Percentiles rank a stretch among this genome's conserved stretches.
Conservation (phyloP, 2,888 invertebrate genomes). For the Drosophila vallismaia region DNA sequence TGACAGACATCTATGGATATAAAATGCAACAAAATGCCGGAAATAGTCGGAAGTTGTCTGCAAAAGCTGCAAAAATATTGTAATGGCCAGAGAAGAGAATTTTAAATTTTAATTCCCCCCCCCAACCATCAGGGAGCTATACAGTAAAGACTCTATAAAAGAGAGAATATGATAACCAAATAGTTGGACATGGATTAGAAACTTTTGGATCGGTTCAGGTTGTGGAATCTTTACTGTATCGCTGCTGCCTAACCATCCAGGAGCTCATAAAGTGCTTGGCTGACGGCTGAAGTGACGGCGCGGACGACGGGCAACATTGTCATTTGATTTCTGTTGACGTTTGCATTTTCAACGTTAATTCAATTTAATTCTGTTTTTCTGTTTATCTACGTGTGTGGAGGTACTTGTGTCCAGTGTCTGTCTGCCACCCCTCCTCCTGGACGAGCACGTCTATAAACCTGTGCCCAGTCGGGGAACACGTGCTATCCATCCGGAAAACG, state of each 20-base stretch:
- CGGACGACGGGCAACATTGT: conserved; percentile 52
- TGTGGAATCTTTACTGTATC: no score
- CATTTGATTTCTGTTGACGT: conserved; percentile 75
- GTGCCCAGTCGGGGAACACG: conserved; percentile 67
- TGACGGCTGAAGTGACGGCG: conserved; percentile 1
- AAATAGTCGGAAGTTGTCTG: conserved; percentile 16
- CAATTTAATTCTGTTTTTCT: conserved; percentile 52
- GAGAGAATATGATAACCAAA: no score
- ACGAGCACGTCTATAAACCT: conserved; percentile 45
- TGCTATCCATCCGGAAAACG: conserved; percentile 40
- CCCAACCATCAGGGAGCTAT: no score
- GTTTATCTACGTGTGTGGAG: conserved; percentile 16
- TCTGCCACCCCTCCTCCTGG: neutral
- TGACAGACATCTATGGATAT: neutral
- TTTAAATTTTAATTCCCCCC: no score
- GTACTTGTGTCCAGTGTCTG: conserved; percentile 10
- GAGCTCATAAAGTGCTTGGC: conserved; percentile 6
- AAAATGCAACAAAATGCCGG: conserved; percentile 21
- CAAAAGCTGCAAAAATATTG: neutral
- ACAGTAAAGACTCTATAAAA: neutral
- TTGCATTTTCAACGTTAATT: conserved; percentile 72
- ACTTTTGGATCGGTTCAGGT: no score
- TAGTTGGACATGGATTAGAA: no score
- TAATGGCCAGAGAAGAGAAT: neutral
- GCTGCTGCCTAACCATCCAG: conserved; percentile 32